phyloP scores from a whole-genome alignment of 2,797 vertebrate genomes.

The Carapus acus region DNA sequence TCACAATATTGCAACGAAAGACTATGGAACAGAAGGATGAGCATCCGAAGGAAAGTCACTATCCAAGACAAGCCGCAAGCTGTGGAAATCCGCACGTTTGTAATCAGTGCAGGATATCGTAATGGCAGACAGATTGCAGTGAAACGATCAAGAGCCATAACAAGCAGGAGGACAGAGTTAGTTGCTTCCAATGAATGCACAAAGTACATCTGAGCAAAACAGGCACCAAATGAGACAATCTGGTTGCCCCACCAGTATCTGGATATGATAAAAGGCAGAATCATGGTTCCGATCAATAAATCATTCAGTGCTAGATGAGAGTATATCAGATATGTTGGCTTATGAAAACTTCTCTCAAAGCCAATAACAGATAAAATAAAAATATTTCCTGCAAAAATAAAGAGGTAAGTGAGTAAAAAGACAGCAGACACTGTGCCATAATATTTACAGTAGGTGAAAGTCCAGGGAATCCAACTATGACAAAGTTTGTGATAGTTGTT shows the following conservation, averaged over 20 bases:
- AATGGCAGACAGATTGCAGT: constrained; percentile 56
- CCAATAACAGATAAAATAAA: constrained; percentile 36
- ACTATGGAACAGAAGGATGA: constrained; percentile 36
- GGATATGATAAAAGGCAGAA: constrained; percentile 53
- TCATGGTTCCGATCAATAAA: constrained; percentile 50
- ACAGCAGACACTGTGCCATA: constrained; percentile 23
- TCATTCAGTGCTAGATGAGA: constrained; percentile 57
- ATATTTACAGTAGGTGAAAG: constrained; percentile 38
- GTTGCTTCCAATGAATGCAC: constrained; percentile 55
- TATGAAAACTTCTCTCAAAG: constrained; percentile 49
- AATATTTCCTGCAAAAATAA: constrained; percentile 34
- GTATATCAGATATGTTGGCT: constrained; percentile 56
- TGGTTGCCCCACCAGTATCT: constrained; percentile 51
- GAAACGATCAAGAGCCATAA: constrained; percentile 61
- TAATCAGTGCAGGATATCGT: constrained; percentile 59
- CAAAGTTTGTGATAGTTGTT: constrained; percentile 13
- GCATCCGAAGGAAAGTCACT: constrained; percentile 36
- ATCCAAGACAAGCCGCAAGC: constrained; percentile 39
- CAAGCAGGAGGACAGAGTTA: constrained; percentile 45
- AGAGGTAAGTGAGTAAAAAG: constrained; percentile 40
- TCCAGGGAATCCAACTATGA: constrained; percentile 52
- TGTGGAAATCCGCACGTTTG: constrained; percentile 29
- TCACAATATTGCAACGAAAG: constrained; percentile 54
- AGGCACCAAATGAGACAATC: constrained; percentile 37
- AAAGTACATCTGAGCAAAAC: constrained; percentile 56